Percentiles rank a stretch among this genome's conserved stretches.
Conservation (phyloP, 2,113 vertebrate species). For the Peromyscus leucopus region DNA sequence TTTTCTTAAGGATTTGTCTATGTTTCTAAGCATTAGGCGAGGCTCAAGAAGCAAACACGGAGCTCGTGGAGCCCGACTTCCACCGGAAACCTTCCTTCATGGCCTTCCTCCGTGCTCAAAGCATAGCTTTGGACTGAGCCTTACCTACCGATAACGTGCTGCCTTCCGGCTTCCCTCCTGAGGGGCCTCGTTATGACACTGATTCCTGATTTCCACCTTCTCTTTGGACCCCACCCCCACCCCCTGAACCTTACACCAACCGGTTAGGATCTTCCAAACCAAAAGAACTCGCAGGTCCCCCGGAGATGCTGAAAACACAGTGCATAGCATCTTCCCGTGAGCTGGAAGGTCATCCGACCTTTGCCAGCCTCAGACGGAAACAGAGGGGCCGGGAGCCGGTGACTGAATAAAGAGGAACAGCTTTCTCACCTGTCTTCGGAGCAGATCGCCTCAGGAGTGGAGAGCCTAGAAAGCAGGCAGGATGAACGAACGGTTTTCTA, state of each 20-base stretch:
- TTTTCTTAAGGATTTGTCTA: neutral
- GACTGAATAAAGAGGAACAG: slow-evolving; percentile 48
- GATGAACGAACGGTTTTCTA: neutral
- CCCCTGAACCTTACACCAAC: neutral
- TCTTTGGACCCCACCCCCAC: too few relatives aligned
- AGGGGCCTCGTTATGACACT: neutral
- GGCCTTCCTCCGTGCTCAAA: neutral
- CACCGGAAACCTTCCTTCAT: too few relatives aligned
- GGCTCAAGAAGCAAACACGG: neutral
- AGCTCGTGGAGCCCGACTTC: neutral
- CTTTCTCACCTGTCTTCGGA: slow-evolving; percentile 55
- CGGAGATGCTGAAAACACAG: neutral
- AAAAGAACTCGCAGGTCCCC: neutral
- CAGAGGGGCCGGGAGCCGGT: neutral
- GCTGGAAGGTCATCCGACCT: slow-evolving; percentile 38
- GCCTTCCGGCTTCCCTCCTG: neutral
- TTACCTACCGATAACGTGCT: too few relatives aligned
- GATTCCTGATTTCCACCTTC: neutral
- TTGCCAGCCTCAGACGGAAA: neutral
- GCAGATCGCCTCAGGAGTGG: neutral
- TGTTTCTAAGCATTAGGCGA: neutral
- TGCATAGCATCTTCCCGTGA: neutral
- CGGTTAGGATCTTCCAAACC: neutral
- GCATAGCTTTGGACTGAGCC: neutral
- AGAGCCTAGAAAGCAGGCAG: neutral